Conservation (phyloP, 37 sponge, comb jelly and placozoan genomes). For the Cliona cf. orientalis region DNA sequence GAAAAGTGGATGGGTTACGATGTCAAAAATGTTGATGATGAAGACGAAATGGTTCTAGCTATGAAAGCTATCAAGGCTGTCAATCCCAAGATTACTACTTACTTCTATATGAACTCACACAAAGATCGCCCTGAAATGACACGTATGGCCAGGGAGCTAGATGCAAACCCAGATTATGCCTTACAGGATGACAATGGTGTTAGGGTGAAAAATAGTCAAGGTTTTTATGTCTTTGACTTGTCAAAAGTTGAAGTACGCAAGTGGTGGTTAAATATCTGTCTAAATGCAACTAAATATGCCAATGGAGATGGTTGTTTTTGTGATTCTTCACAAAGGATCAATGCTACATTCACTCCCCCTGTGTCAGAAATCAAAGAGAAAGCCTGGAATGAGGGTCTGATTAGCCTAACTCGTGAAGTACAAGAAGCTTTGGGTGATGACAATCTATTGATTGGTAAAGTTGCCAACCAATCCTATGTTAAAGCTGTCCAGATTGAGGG, state of each 20-base stretch:
- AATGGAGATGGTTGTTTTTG: slow-evolving; percentile 56
- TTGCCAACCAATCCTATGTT: slow-evolving; percentile 33
- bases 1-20: slow-evolving; percentile 42
- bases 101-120: slow-evolving; percentile 41
- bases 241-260: slow-evolving; percentile 28
- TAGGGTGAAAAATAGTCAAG: slow-evolving; percentile 17
- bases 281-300: slow-evolving; percentile 47
- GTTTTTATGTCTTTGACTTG: slow-evolving; percentile 14
- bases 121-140: slow-evolving; percentile 40
- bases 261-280: slow-evolving; percentile 32
- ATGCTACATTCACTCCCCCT: slow-evolving; percentile 16
- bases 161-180: slow-evolving; percentile 23
- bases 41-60: slow-evolving; percentile 31
- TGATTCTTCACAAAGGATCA: slow-evolving; percentile 43
- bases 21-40: slow-evolving; percentile 34
- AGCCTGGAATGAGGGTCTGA: slow-evolving; percentile 30
- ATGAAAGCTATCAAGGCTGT: slow-evolving; percentile 27
- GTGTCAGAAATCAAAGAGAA: slow-evolving; percentile 18
- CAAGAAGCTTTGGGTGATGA: slow-evolving; percentile 34
- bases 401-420: slow-evolving; percentile 38
- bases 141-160: slow-evolving; percentile 34
- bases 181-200: slow-evolving; percentile 11
- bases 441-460: slow-evolving; percentile 31
- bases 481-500: slow-evolving; percentile 58
- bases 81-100: slow-evolving; percentile 35